phyloP scores from a whole-genome alignment of 2,888 invertebrate species.

The Calliphora vomitoria region DNA sequence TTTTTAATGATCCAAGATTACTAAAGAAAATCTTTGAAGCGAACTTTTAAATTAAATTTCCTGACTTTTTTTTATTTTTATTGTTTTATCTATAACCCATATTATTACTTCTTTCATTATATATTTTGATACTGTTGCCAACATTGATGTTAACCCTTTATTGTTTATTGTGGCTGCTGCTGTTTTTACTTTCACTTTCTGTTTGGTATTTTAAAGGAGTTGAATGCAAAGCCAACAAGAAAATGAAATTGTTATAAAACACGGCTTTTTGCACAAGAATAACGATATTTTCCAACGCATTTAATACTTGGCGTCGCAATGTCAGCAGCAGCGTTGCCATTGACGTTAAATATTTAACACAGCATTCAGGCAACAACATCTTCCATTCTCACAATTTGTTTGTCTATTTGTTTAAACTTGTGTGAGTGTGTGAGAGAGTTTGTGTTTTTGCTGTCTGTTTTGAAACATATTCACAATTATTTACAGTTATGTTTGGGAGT shows the following conservation, averaged over 20 bases:
- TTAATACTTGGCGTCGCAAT: slow-evolving; percentile 63
- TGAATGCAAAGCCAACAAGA: not conserved
- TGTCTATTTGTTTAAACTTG: slow-evolving; percentile 4
- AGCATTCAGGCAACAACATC: not conserved
- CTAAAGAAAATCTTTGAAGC: not conserved
- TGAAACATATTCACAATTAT: slow-evolving; percentile 4
- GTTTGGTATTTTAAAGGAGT: not conserved
- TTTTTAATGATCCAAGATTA: slow-evolving; percentile 16
- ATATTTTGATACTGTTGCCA: slow-evolving; percentile 36
- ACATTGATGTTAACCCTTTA: slow-evolving; percentile 36
- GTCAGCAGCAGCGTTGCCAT: slow-evolving; percentile 36
- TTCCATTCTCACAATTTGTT: not conserved
- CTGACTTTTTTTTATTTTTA: not conserved
- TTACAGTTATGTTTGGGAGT: not conserved
- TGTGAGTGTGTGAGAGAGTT: slow-evolving; percentile 14
- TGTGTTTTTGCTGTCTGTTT: slow-evolving; percentile 36
- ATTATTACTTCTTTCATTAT: slow-evolving; percentile 4
- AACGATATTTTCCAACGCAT: slow-evolving; percentile 57
- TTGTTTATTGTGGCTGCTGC: not conserved
- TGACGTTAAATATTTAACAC: slow-evolving; percentile 15
- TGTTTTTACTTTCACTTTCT: slow-evolving; percentile 51
- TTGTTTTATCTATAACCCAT: slow-evolving; percentile 49
- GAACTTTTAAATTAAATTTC: slow-evolving; percentile 31
- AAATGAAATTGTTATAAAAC: slow-evolving; percentile 22
- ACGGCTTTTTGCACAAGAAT: slow-evolving; percentile 24